These are phyloP conservation scores for Heterochromis multidens DNA, from an alignment of 2,113 vertebrate species.

Conservation along the genomic window DNA sequence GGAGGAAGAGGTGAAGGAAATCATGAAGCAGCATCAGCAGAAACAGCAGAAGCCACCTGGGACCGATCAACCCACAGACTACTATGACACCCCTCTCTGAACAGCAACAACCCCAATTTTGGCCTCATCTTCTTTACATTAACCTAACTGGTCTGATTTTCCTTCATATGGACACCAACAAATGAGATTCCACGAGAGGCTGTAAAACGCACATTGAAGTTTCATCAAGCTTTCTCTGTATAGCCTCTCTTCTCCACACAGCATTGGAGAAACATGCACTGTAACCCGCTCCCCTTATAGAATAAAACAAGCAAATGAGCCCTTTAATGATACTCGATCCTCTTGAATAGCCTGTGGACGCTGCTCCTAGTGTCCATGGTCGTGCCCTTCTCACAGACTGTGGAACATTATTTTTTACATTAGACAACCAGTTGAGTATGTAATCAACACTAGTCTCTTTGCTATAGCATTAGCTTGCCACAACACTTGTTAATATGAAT, in stretches of 20 bases:
- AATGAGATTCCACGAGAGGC: constrained; percentile 13
- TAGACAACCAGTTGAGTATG: constrained; percentile 58
- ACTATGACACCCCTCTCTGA: constrained; percentile 93
- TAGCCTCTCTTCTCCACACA: constrained; percentile 28
- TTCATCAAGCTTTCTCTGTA: constrained; percentile 20
- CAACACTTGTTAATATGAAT: constrained; percentile 55
- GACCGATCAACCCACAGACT: constrained; percentile 82
- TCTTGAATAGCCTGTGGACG: constrained; percentile 34
- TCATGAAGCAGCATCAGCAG: constrained; percentile 97
- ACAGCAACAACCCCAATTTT: not conserved
- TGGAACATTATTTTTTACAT: constrained; percentile 50
- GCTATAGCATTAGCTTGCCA: constrained; percentile 65
- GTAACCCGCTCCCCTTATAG: constrained; percentile 30
- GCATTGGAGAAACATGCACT: constrained; percentile 45
- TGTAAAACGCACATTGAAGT: constrained; percentile 32
- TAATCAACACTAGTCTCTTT: constrained; percentile 74
- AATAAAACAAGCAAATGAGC: constrained; percentile 61
- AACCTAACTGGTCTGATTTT: not conserved
- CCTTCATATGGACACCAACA: not conserved
- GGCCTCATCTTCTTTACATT: not conserved
- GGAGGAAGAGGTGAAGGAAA: constrained; percentile 96
- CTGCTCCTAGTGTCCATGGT: constrained; percentile 25
- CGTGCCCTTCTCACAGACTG: constrained; percentile 59
- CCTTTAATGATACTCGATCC: constrained; percentile 72
- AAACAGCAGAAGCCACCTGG: constrained; percentile 83